phyloP scores from a whole-genome alignment of 2,797 vertebrate genomes.

The Anomalospiza imberbis region DNA sequence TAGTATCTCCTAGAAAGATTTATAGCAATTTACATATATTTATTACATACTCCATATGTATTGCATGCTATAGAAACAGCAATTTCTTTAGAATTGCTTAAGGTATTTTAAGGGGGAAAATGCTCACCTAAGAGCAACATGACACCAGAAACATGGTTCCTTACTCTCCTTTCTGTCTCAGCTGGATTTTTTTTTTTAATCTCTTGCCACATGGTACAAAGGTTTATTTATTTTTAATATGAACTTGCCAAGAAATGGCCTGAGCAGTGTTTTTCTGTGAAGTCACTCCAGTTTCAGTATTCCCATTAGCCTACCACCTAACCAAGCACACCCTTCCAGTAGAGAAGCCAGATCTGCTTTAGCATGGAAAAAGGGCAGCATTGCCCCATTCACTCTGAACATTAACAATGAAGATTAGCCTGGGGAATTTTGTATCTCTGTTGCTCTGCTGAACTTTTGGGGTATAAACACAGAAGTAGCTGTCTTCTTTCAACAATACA shows the following conservation, averaged over 20 bases:
- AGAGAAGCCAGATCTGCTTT: not conserved
- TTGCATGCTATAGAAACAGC: not conserved
- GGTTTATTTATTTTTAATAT: not conserved
- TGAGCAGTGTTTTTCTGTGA: not conserved
- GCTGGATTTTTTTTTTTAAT: not conserved
- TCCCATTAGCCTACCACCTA: not conserved
- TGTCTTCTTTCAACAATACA: not conserved
- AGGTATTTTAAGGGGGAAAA: not conserved
- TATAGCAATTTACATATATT: not conserved
- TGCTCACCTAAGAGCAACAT: not conserved
- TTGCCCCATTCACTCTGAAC: not conserved
- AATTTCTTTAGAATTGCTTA: not conserved
- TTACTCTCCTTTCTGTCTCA: not conserved
- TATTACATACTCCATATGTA: not conserved
- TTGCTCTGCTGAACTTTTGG: not conserved
- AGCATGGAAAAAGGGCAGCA: not conserved
- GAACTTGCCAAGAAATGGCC: not conserved
- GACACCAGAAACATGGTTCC: not conserved
- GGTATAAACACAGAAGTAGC: not conserved
- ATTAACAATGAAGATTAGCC: not conserved
- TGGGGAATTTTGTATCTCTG: accelerated
- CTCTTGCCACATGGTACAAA: not conserved
- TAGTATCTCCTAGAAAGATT: not conserved
- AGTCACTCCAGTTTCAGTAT: not conserved
- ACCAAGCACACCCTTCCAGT: not conserved